These are phyloP conservation scores for Danio albolineatus DNA, from an alignment of 2,797 vertebrate species.

Conservation along the genomic window DNA sequence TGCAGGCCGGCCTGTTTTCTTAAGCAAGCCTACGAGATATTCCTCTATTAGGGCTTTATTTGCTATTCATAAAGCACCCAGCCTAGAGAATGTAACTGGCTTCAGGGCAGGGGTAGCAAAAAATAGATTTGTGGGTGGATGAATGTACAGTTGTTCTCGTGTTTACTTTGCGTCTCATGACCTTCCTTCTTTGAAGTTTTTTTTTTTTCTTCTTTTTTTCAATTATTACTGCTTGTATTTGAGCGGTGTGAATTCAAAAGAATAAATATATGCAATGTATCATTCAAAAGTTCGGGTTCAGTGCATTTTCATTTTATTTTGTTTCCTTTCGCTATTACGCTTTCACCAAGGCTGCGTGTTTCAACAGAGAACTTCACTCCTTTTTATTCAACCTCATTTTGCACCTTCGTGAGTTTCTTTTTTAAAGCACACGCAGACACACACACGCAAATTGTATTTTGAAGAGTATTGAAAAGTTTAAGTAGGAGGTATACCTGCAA, in stretches of 20 bases:
- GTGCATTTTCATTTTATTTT: no score
- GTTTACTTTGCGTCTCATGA: constrained; percentile 20
- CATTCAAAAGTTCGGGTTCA: neutral
- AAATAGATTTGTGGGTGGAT: constrained; percentile 37
- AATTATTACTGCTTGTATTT: constrained; percentile 8
- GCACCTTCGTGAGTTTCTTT: no score
- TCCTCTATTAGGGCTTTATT: constrained; percentile 51
- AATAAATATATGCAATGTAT: neutral
- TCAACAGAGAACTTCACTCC: no score
- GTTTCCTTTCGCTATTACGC: no score
- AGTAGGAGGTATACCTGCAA: no score
- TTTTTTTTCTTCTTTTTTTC: neutral
- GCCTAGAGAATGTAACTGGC: constrained; percentile 42
- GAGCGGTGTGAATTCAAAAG: neutral
- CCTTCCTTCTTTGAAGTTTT: constrained; percentile 10
- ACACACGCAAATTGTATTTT: no score
- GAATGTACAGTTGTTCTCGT: constrained; percentile 37
- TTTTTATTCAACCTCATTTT: no score
- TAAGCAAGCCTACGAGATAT: constrained; percentile 45
- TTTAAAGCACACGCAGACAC: no score
- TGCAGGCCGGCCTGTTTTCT: constrained; percentile 40
- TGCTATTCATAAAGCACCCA: constrained; percentile 53
- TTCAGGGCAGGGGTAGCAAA: constrained; percentile 40
- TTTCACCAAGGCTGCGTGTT: neutral
- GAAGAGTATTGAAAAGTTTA: no score